These are phyloP conservation scores for Ptiloglossa arizonensis DNA, from an alignment of 1,140 invertebrate genomes.

Conservation along the genomic window DNA sequence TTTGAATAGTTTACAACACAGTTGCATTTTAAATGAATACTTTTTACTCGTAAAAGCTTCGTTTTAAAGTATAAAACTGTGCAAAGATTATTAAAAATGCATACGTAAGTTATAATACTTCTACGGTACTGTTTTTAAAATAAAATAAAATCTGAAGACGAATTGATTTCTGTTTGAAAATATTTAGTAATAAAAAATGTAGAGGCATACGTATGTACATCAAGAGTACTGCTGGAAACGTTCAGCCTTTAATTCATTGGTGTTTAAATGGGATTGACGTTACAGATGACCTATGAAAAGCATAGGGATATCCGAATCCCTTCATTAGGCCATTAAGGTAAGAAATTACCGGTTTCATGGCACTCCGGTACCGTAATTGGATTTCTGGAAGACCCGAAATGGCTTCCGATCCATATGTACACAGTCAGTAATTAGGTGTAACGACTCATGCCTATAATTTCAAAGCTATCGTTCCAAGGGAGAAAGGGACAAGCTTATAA, in stretches of 20 bases:
- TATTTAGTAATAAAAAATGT: background rate
- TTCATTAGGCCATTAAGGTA: background rate
- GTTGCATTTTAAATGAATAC: no score
- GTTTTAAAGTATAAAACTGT: no score
- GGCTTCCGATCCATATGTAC: constrained; percentile 8
- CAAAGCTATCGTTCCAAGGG: background rate
- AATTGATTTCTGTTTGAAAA: background rate
- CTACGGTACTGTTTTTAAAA: no score
- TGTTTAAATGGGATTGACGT: background rate
- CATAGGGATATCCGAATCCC: background rate
- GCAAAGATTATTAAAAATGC: no score
- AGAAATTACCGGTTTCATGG: background rate
- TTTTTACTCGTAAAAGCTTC: no score
- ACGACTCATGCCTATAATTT: background rate
- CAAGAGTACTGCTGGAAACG: background rate
- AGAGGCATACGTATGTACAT: no score
- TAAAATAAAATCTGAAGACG: no score
- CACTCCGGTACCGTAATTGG: background rate
- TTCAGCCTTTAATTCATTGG: background rate
- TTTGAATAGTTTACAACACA: no score
- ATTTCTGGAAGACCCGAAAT: constrained; percentile 4
- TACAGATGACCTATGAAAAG: background rate
- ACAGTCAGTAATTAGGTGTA: constrained; percentile 1
- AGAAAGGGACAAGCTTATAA: no score
- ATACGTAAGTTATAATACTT: no score